Evolutionary conservation across 2,888 invertebrate species (phyloP), one percentile per base, ranked within the genome.

Genomic region (Aproaerema taeniolella): DNA sequence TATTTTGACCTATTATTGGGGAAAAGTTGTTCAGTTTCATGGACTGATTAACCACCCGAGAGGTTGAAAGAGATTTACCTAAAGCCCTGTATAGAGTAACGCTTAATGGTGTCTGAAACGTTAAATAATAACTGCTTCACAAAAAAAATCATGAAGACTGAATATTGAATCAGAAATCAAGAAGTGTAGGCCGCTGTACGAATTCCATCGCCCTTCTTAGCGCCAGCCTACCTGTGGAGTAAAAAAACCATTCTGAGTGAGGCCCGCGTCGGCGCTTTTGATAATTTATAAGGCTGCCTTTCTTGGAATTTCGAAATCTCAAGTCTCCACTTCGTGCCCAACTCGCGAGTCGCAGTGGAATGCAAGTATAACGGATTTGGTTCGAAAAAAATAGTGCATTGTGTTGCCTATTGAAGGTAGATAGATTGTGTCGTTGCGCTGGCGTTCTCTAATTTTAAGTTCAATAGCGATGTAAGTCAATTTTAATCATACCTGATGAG

Each of bases 221-320:
- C 86, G 85, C 80, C 80, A 78, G 80, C 74, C 73, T 80, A 77
- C 83, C 83, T 81, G 85, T 77, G 71, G 72, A 72, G 71, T 74
- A 83, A 85, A 86, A 82, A 85, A 86, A 81, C 63, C 68, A 72
- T 80, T 80, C 79, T 74, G 80, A 76, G 76, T 73, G 67, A 65
- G 73, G 78, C 71, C 82, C 80, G 79, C 65, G 85, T 78, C 86
- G 86, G 85, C 82, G 71, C 85, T 83, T 86, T 86, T 85, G 85
- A 86, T 83, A 82, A 83, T 85, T 85, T 85, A 85, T 83, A 83
- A 85, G 83, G 81, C 68, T 77, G 72, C 83, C 83, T 82, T 85
- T 85, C 85, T 78, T 67, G 73, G 85, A 85, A 85, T 86, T 85
- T 80, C 82, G 81, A 85, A 86, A 86, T 85, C 81, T 79, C 73